Base-by-base conservation (phyloP, 2,888 invertebrate genomes). In the Cataglyphis livida region DNA sequence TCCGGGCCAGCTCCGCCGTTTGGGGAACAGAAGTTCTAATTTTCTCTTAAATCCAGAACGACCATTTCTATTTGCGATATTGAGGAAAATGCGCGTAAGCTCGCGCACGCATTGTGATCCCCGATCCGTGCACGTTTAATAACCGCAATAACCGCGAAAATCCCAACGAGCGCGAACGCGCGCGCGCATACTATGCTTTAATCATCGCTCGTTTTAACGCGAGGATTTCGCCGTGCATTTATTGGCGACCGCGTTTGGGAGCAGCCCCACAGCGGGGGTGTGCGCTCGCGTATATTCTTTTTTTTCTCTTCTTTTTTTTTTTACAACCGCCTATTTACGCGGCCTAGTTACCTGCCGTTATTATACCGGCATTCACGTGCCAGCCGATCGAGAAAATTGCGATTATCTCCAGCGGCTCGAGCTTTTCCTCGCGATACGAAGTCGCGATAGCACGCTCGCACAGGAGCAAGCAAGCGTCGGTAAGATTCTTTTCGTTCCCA, bases 81-180 rank as follows among this genome's bases (percentile, higher is more conserved):
- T 57, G 57, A 68, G 41, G 57, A 21, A n/a, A 57, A 5, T 12
- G 54, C 32, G 9, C 15, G 12, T 28, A 18, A 48, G 28, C 28
- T 54, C 57, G 57, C 70, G 41, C 71, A 78, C 78, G 78, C 78
- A 78, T 18, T 32, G 73, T 25, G 71, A 71, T 81, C 81, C 83
- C 62, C 66, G 84, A 65, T 85, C 84, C 71, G 25, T 61, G 71
- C 54, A 70, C 64, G 54, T 66, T 84, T 84, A 84, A 84, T 84
- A 75, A 81, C 81, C 74, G 70, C 85, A 59, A 75, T 81, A 85
- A 85, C 64, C 76, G 57, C 81, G 85, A 73, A 81, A 85, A 85
- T 83, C 70, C 38, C 73, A 10, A 15, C 61, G 66, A 59, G 61
- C 70, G 62, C 35, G 35, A 10, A 15, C 57, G 62, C 62, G 25